phyloP scores from a whole-genome alignment of 2,113 vertebrate species.

The Pterocles gutturalis region DNA sequence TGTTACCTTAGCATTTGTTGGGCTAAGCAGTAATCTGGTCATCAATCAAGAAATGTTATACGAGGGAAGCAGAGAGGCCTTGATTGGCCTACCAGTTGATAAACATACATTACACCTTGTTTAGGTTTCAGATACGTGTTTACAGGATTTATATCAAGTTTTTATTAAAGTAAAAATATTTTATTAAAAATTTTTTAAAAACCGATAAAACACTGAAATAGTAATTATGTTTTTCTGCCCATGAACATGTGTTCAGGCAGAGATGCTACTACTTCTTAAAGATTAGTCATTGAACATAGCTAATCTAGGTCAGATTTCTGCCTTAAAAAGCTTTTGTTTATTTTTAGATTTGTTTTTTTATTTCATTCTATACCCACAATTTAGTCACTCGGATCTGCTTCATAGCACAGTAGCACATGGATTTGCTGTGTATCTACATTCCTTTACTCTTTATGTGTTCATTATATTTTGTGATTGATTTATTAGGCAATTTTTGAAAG shows the following conservation, averaged over 20 bases:
- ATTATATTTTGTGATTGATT: background rate
- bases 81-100: background rate
- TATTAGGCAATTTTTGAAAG: background rate
- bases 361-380: background rate
- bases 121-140: background rate
- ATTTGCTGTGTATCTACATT: background rate
- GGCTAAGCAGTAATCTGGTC: background rate
- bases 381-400: background rate
- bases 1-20: background rate
- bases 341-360: background rate
- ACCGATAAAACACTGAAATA: background rate
- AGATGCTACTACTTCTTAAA: background rate
- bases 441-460: background rate
- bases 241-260: background rate
- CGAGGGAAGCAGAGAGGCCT: background rate
- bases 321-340: background rate
- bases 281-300: background rate
- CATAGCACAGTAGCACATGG: background rate
- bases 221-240: background rate
- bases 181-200: background rate
- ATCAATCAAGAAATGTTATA: background rate
- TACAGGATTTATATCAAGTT: background rate
- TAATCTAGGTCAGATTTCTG: background rate
- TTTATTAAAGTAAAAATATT: background rate
- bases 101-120: background rate